These are phyloP conservation scores for Anneissia japonica DNA, from an alignment of 35 echinoderm and acorn worm species.

Conservation along the genomic window DNA sequence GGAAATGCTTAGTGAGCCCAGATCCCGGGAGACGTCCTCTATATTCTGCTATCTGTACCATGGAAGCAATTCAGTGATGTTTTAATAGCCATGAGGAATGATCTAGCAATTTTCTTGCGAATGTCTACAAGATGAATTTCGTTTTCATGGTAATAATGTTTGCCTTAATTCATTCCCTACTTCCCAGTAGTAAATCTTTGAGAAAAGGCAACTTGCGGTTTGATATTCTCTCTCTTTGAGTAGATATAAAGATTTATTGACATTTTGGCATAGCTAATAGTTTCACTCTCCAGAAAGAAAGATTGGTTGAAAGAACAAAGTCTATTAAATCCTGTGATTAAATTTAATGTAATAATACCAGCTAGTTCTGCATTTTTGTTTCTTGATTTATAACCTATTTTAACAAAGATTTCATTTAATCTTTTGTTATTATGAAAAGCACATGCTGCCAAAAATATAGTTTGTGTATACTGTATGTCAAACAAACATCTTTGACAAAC, in stretches of 20 bases:
- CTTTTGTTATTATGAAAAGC: no score
- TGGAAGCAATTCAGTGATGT: neutral
- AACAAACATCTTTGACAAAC: no score
- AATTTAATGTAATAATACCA: no score
- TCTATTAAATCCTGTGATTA: no score
- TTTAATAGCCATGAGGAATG: slow-evolving; percentile 1
- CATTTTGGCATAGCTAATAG: neutral
- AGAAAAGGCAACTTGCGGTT: neutral
- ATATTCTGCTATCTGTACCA: neutral
- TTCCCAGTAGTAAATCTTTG: neutral
- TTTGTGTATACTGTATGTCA: no score
- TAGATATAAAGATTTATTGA: neutral
- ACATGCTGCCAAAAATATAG: no score
- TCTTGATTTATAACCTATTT: no score
- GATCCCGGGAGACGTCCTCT: neutral
- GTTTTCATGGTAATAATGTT: neutral
- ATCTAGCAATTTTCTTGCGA: neutral
- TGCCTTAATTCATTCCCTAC: neutral
- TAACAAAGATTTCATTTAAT: no score
- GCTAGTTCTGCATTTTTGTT: no score
- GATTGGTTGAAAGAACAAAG: no score
- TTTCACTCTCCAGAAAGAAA: neutral
- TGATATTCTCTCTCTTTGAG: neutral
- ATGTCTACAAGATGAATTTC: neutral
- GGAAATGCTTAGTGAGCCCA: neutral